Base-by-base conservation (phyloP, 2,113 vertebrate species). In the Platichthys flesus region DNA sequence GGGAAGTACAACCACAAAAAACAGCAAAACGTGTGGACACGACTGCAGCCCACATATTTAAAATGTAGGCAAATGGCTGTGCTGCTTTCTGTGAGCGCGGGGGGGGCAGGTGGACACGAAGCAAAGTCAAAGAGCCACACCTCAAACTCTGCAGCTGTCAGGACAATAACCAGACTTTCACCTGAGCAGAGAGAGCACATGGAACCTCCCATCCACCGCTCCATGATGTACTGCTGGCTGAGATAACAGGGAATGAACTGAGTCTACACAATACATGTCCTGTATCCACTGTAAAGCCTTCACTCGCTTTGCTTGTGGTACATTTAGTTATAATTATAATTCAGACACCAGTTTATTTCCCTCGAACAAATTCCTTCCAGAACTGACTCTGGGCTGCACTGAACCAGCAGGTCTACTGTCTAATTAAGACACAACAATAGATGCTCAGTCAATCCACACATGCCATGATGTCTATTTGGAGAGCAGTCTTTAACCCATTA, bases 11-110 rank as follows among this genome's bases (percentile, higher is more conserved):
- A 51, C n/a, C 7, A 15, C 23, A 65, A 55, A 73, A 79, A 28
- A 28, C 26, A 28, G 4, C 28, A 31, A 31, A 6, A 31, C 6
- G 6, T 7, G 31, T 31, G 1, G 2, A 31, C 31, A 45, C 63
- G 5, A 23, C 47, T 4, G 2, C 62, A 59, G 70, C 13, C 37
- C 56, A 62, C 21, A 76, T 76, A 94, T 92, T 89, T 91, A 94
- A 94, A 94, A 26, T 62, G 35, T 64, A 94, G 63, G 70, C 91
- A 94, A 94, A 93, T 92, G 56, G 3, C 45, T 7, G 42, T 9
- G 4, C 40, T 4, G 42, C 12, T 10, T 13, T 42, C 40, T 3
- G 40, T 10, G 40, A 42, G 9, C 7, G 1, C 24, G 31, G 9
- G 35, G 35, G 4, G 57, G 21, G 23, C 72, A 65, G 81, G 68